phyloP scores from a whole-genome alignment of 2,113 vertebrate species.

The Callithrix jacchus region DNA sequence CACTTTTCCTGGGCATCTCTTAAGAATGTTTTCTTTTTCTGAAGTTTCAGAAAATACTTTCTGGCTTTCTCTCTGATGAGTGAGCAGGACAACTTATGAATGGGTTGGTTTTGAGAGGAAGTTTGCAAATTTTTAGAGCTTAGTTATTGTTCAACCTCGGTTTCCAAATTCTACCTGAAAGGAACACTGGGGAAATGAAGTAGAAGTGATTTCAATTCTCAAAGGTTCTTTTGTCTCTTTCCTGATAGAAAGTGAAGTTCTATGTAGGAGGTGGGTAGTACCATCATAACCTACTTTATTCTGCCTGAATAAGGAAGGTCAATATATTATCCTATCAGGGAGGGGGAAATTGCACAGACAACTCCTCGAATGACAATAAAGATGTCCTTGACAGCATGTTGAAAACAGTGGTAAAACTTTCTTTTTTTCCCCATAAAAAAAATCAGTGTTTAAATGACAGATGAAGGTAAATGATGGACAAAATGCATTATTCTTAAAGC shows the following conservation, averaged over 20 bases:
- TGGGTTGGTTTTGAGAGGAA: constrained; percentile 26
- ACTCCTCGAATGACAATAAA: constrained; percentile 81
- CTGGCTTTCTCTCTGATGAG: constrained; percentile 42
- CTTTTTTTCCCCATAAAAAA: constrained; percentile 69
- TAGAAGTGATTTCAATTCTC: constrained; percentile 78
- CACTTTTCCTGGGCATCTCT: background rate
- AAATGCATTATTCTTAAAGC: constrained; percentile 83
- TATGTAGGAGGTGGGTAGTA: constrained; percentile 84
- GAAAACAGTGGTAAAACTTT: constrained; percentile 84
- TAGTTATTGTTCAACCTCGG: constrained; percentile 54
- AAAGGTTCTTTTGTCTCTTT: constrained; percentile 79
- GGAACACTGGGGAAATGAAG: constrained; percentile 71
- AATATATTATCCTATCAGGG: constrained; percentile 83
- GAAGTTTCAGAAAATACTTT: background rate
- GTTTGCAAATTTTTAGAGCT: constrained; percentile 54
- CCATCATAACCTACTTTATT: constrained; percentile 82
- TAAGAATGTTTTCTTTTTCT: background rate
- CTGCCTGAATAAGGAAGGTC: constrained; percentile 82
- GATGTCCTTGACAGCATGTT: constrained; percentile 83
- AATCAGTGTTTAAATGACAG: constrained; percentile 85
- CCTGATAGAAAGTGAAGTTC: constrained; percentile 78
- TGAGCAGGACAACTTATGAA: background rate
- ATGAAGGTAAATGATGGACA: constrained; percentile 85
- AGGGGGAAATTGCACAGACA: constrained; percentile 82
- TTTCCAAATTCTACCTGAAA: constrained; percentile 75